phyloP scores from a whole-genome alignment of 2,888 invertebrate species.

The Eupithecia centaureata region DNA sequence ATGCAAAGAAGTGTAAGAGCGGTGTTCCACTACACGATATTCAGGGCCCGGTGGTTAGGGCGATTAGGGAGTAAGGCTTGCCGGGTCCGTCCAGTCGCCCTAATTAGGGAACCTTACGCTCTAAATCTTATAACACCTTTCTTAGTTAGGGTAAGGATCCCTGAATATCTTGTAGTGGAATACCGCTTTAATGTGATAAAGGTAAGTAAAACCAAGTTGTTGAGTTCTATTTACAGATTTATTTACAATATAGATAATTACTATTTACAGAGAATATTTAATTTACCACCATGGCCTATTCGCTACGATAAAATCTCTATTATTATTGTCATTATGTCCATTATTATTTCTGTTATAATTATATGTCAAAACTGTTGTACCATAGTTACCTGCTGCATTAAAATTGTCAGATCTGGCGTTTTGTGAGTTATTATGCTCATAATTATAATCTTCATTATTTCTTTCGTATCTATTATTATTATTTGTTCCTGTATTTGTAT shows the following conservation, averaged over 20 bases:
- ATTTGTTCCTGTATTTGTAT: not conserved
- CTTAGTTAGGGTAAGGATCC: too few relatives aligned
- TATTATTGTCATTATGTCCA: slow-evolving; percentile 32
- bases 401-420: slow-evolving; percentile 19
- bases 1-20: too few relatives aligned
- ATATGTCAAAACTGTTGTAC: slow-evolving; percentile 23
- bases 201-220: not conserved
- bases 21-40: too few relatives aligned
- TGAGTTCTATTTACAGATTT: slow-evolving; percentile 8
- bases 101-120: too few relatives aligned
- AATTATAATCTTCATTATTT: slow-evolving; percentile 17
- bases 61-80: too few relatives aligned
- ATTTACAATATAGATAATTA: slow-evolving; percentile 2
- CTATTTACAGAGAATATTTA: slow-evolving; percentile 11
- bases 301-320: slow-evolving; percentile 11
- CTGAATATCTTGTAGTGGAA: too few relatives aligned
- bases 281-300: slow-evolving; percentile 16
- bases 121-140: too few relatives aligned
- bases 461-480: slow-evolving; percentile 1
- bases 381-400: slow-evolving; percentile 27
- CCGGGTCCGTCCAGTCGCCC: too few relatives aligned
- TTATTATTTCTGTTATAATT: slow-evolving; percentile 29
- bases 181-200: not conserved
- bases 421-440: slow-evolving; percentile 16
- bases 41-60: too few relatives aligned